Conservation (phyloP, 2,797 vertebrate genomes). For the Eidolon dupreanum region DNA sequence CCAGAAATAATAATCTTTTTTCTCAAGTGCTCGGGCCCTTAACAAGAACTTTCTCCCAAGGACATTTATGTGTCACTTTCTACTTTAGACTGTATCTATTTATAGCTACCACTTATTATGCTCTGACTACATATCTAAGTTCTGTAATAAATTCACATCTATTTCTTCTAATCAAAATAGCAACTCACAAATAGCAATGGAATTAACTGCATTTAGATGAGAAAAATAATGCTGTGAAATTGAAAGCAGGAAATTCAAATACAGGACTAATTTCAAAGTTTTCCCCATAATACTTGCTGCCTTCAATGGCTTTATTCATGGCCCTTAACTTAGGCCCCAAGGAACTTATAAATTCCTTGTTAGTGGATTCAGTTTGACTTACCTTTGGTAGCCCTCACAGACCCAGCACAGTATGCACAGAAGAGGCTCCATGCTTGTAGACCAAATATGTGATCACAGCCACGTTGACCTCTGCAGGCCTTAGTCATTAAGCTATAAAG, state of each 20-base stretch:
- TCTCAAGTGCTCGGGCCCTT: background rate
- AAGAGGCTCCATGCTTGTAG: background rate
- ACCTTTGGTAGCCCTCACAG: background rate
- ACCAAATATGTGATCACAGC: background rate
- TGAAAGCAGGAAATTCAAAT: slow-evolving; percentile 40
- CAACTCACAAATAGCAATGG: slow-evolving; percentile 15
- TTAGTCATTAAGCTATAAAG: background rate
- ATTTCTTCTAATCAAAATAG: slow-evolving; percentile 29
- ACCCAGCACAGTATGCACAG: background rate
- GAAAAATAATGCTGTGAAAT: background rate
- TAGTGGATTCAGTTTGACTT: background rate
- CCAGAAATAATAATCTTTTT: background rate
- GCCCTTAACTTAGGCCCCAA: background rate
- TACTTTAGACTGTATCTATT: background rate
- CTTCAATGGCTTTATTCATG: background rate
- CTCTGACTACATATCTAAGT: background rate
- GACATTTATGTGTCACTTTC: background rate
- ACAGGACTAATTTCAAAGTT: background rate
- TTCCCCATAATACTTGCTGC: background rate
- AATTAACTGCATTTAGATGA: background rate
- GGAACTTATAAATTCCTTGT: background rate
- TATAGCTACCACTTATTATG: background rate
- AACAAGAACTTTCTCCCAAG: background rate
- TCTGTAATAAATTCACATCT: background rate
- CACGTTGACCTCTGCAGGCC: background rate